Base-by-base conservation (phyloP, 2,113 vertebrate species). In the Sitta europaea region DNA sequence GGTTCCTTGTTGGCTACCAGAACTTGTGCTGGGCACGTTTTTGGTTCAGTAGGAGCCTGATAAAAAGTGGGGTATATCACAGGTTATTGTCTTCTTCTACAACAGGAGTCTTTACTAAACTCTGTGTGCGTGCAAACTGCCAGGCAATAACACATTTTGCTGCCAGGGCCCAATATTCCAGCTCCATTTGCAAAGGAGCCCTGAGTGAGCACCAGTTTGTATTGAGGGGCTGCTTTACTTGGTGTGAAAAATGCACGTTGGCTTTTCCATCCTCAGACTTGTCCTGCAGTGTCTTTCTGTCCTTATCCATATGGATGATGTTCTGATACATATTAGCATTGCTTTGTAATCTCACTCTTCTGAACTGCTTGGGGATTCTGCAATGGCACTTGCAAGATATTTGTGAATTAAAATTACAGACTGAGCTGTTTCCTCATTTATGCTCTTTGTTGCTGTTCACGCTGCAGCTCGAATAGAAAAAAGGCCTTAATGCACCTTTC, bases 281-380 rank as follows among this genome's bases (percentile, higher is more conserved):
- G 27, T 89, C 65, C 85, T 43, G 48, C 76, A 8, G 72, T 47
- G 51, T 36, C 84, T 95, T 77, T 47, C 24, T 72, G 50, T 29
- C 58, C 58, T 84, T 51, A 50, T 74, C 53, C 88, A 76, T 73
- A 65, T 76, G 31, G 22, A 51, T 57, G 90, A 20, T 53, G 33
- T 31, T 61, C 70, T 76, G 80, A 54, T 53, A 27, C 7, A 10
- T 28, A 61, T 92, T 92, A 81, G 55, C 43, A 35, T 77, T 59
- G 86, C 91, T 93, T 91, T 86, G 55, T 82, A 57, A 76, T 86
- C 68, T 70, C 85, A 21, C 1, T 3, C 57, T 50, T 35, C 50
- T 35, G 42, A 93, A 28, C 58, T 58, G 63, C 47, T 92, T 24
- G 61, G 82, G 59, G 50, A 79, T 90, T 86, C 75, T 83, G 67